A percentile compares a stretch with the other conserved stretches of the same genome.
These are phyloP conservation scores for Trachelus troglodyta DNA, from an alignment of 2,888 invertebrate species.

Conservation along the genomic window DNA sequence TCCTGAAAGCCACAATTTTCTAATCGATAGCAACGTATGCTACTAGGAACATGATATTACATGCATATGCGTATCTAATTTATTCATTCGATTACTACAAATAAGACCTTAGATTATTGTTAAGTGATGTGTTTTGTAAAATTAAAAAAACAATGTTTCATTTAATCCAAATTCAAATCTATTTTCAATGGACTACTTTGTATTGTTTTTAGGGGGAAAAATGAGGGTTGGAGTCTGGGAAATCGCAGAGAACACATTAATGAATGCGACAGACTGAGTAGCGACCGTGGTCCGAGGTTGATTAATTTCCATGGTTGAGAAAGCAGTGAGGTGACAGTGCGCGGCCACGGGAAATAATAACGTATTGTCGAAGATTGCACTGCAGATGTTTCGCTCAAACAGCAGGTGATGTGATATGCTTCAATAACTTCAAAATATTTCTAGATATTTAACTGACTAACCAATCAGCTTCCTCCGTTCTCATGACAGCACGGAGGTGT, in stretches of 20 bases:
- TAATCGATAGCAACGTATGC: conserved; percentile 36
- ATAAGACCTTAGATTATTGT: background rate
- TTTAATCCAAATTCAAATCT: background rate
- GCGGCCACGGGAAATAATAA: conserved; percentile 53
- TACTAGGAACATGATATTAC: background rate
- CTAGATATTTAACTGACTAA: conserved; percentile 33
- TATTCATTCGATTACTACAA: background rate
- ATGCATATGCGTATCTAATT: background rate
- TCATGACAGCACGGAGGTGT: background rate
- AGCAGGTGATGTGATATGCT: conserved; percentile 62
- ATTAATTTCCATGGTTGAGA: conserved; percentile 64
- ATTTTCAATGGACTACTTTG: background rate
- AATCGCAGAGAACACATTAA: background rate
- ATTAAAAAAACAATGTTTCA: background rate
- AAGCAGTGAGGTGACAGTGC: conserved; percentile 56
- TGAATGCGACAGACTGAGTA: background rate
- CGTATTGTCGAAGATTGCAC: conserved; percentile 38
- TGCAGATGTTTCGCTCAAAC: conserved; percentile 40
- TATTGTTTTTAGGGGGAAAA: no score
- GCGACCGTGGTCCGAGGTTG: conserved; percentile 47
- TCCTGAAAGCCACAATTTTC: conserved; percentile 37
- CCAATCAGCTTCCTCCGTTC: background rate
- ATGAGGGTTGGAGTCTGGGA: no score
- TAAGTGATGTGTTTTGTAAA: background rate
- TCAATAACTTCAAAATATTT: conserved; percentile 56